Base-by-base conservation (phyloP, 1,140 invertebrate genomes). In the Oncopodura yosiiana region DNA sequence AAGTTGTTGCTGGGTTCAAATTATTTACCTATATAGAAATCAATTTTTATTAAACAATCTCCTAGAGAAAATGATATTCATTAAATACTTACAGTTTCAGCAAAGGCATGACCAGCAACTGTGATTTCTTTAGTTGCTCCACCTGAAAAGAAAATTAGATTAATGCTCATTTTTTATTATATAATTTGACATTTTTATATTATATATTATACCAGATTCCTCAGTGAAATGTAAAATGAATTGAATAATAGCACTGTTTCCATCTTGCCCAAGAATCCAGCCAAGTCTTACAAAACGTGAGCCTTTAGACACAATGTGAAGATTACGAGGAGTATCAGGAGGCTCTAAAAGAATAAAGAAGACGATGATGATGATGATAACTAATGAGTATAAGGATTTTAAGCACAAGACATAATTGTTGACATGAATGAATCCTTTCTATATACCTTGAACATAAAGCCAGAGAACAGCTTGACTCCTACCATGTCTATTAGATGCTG, bases 41-140 rank as follows among this genome's bases (percentile, higher is more conserved):
- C n/a, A n/a, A n/a, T n/a, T n/a, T n/a, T n/a, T n/a, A n/a, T n/a
- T n/a, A n/a, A n/a, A n/a, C n/a, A n/a, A n/a, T n/a, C n/a, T n/a
- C n/a, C n/a, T n/a, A n/a, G n/a, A n/a, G n/a, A n/a, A n/a, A n/a
- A n/a, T n/a, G n/a, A n/a, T n/a, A n/a, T n/a, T n/a, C n/a, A n/a
- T n/a, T n/a, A n/a, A n/a, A n/a, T n/a, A 1, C 61, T 56, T 6
- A 78, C 77, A 45, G 79, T 83, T 5, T 83, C 82, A 51, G 81
- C 49, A 18, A 55, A 52, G 11, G 48, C 34, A 41, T 58, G 43
- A 19, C 49, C 56, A 29, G 48, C 46, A 29, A 56, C 54, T 12
- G 8, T 44, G 5, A 56, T 42, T 29, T 56, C 53, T 5, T 3
- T 21, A 16, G 32, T 4, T 23, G 34, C 30, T 39, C 18, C 16